These are phyloP conservation scores for Morone chrysops DNA, from an alignment of 2,113 vertebrate species.

Conservation along the genomic window DNA sequence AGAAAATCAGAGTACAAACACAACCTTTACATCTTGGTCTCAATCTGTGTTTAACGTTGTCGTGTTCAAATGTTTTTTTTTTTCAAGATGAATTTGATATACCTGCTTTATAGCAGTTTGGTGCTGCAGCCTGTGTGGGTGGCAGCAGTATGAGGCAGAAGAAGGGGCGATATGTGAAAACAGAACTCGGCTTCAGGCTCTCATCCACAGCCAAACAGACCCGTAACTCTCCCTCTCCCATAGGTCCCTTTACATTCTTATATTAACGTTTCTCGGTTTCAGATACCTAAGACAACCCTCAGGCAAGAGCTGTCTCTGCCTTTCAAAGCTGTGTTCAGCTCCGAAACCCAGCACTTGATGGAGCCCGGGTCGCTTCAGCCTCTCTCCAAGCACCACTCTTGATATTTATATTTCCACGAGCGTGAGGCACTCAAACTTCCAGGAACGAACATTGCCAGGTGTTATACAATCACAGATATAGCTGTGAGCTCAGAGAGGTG, in stretches of 20 bases:
- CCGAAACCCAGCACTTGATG: slow-evolving; percentile 50
- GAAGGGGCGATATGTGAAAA: slow-evolving; percentile 71
- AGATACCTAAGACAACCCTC: slow-evolving; percentile 66
- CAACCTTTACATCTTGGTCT: slow-evolving; percentile 3
- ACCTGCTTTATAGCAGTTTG: slow-evolving; percentile 62
- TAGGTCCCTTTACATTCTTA: slow-evolving; percentile 74
- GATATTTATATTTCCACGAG: slow-evolving; percentile 77
- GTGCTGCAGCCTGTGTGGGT: slow-evolving; percentile 71
- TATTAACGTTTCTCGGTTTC: slow-evolving; percentile 57
- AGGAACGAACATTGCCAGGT: slow-evolving; percentile 65
- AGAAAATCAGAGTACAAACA: background rate
- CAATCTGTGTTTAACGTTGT: background rate
- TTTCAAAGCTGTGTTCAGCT: slow-evolving; percentile 62
- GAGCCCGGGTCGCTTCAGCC: slow-evolving; percentile 66
- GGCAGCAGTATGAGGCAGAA: slow-evolving; percentile 64
- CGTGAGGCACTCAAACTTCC: slow-evolving; percentile 69
- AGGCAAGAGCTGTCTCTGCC: slow-evolving; percentile 67
- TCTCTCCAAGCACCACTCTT: slow-evolving; percentile 73
- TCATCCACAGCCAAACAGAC: slow-evolving; percentile 73
- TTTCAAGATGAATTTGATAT: slow-evolving; percentile 37
- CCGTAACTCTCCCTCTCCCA: slow-evolving; percentile 67
- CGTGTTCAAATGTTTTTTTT: slow-evolving; percentile 5
- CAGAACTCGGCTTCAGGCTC: slow-evolving; percentile 72
- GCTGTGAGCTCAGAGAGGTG: slow-evolving; percentile 58
- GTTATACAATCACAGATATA: slow-evolving; percentile 73